phyloP scores from a whole-genome alignment of 2,113 vertebrate species.

The Crotalus tigris region DNA sequence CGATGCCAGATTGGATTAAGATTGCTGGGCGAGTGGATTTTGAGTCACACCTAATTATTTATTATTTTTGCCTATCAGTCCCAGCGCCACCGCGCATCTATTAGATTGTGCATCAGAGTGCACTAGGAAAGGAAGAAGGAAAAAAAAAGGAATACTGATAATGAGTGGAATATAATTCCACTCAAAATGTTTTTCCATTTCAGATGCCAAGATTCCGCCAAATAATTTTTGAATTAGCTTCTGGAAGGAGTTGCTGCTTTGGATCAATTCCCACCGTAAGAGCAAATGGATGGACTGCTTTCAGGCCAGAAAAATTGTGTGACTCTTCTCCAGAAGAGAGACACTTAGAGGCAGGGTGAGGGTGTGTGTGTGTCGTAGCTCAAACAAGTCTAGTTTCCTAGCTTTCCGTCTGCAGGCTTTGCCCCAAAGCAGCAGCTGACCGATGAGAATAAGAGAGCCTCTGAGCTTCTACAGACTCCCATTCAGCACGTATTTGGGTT shows the following conservation, averaged over 20 bases:
- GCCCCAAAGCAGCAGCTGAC: neutral
- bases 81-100: neutral
- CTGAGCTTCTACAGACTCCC: neutral
- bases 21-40: neutral
- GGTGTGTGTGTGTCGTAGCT: neutral
- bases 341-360: neutral
- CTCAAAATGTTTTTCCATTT: neutral
- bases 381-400: neutral
- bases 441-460: neutral
- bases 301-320: neutral
- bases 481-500: neutral
- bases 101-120: neutral
- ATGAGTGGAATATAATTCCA: neutral
- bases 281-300: neutral
- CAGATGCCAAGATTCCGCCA: neutral
- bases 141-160: neutral
- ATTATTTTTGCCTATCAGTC: too few relatives aligned
- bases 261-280: neutral
- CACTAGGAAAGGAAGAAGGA: too few relatives aligned
- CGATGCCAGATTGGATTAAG: neutral
- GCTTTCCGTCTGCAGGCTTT: neutral
- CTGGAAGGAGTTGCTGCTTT: neutral
- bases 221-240: slow-evolving; percentile 23
- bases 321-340: neutral
- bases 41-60: neutral